Percentiles rank a stretch among this genome's conserved stretches.
Conservation (phyloP, 2,113 vertebrate species). For the Nycticryphes semicollaris region DNA sequence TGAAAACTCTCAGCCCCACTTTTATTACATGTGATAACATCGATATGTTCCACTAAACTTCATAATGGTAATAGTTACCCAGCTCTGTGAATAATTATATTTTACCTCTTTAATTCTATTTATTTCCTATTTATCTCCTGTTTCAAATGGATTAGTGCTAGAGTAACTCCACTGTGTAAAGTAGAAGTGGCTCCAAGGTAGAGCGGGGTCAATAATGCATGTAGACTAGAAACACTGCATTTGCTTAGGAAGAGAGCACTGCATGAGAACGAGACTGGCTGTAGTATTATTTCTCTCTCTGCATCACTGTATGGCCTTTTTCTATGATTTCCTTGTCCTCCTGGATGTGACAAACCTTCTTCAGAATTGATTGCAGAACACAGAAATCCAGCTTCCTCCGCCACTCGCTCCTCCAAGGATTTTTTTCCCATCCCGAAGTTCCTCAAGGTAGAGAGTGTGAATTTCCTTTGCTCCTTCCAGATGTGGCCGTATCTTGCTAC, state of each 20-base stretch:
- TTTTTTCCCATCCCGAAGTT: slow-evolving; percentile 85
- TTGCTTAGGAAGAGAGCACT: not conserved
- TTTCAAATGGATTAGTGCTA: not conserved
- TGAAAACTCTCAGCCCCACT: not conserved
- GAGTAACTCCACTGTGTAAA: not conserved
- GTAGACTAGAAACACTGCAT: not conserved
- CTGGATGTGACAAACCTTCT: slow-evolving; percentile 32
- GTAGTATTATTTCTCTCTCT: not conserved
- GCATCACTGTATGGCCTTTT: not conserved
- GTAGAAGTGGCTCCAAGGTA: not conserved
- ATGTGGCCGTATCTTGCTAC: slow-evolving; percentile 46
- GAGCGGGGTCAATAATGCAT: not conserved
- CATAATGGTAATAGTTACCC: not conserved
- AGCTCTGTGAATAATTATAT: not conserved
- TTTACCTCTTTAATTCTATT: not conserved
- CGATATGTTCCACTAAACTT: not conserved
- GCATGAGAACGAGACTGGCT: not conserved
- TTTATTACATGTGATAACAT: not conserved
- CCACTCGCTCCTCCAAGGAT: slow-evolving; percentile 79
- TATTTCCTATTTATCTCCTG: not conserved
- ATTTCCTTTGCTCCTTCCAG: slow-evolving; percentile 82
- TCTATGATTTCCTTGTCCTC: not conserved
- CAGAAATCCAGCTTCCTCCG: slow-evolving; percentile 70
- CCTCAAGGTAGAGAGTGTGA: slow-evolving; percentile 76
- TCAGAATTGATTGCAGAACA: slow-evolving; percentile 45